A percentile compares a stretch with the other conserved stretches of the same genome.
phyloP scores from a whole-genome alignment of 2,797 vertebrate species.

The Notolepis coatsorum region DNA sequence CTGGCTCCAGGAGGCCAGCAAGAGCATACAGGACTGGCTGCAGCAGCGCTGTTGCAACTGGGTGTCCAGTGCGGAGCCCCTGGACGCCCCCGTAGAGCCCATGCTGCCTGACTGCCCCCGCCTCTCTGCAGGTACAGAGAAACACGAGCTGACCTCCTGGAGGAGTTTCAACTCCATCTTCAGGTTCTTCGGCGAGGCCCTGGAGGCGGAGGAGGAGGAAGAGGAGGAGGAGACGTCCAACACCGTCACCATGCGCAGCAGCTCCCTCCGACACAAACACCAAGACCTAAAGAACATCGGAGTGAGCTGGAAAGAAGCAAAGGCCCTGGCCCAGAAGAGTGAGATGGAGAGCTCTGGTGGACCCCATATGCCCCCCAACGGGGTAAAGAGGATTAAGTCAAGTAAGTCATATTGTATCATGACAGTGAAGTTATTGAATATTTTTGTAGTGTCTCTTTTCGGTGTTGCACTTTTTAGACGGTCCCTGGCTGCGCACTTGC shows the following conservation, averaged over 20 bases:
- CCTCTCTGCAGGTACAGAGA: slow-evolving; percentile 83
- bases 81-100: not conserved
- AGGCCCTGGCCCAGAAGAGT: too few relatives aligned
- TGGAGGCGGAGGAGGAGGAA: slow-evolving; percentile 67
- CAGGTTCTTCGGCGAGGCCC: slow-evolving; percentile 81
- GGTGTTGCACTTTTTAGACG: too few relatives aligned
- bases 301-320: too few relatives aligned
- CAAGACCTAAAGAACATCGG: too few relatives aligned
- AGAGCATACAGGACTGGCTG: slow-evolving; percentile 89
- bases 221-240: slow-evolving; percentile 72
- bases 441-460: too few relatives aligned
- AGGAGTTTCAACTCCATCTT: slow-evolving; percentile 89
- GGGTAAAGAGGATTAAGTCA: too few relatives aligned
- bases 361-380: too few relatives aligned
- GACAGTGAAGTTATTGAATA: too few relatives aligned
- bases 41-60: slow-evolving; percentile 69
- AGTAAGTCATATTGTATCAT: too few relatives aligned
- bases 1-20: slow-evolving; percentile 89
- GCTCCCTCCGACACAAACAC: slow-evolving; percentile 90
- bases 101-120: not conserved
- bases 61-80: not conserved
- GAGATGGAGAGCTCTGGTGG: too few relatives aligned
- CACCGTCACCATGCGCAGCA: slow-evolving; percentile 86
- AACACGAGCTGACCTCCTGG: slow-evolving; percentile 90
- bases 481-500: too few relatives aligned